Evolutionary conservation across 1,140 invertebrate species (phyloP).

Genomic region (Paramacrobiotus metropolitanus): DNA sequence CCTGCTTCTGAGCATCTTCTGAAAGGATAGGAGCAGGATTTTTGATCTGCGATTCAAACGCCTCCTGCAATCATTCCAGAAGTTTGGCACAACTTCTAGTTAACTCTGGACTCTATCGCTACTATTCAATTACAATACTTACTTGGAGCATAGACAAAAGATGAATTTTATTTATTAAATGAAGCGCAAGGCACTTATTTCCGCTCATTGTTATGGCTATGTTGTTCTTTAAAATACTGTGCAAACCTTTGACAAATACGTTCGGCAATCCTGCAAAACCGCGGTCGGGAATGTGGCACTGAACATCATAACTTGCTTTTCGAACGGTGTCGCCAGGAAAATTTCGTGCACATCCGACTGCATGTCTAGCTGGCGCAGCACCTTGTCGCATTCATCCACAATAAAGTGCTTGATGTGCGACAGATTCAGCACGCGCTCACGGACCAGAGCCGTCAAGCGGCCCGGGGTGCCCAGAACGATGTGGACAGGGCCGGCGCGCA

Average conservation of each 20-base stretch:
- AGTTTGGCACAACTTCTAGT: too few relatives aligned
- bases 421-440: constrained; percentile 23
- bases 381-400: constrained; percentile 37
- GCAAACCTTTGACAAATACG: constrained; percentile 35
- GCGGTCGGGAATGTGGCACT: constrained; percentile 31
- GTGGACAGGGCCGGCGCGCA: constrained; percentile 33
- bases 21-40: too few relatives aligned
- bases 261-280: constrained; percentile 28
- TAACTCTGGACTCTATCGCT: too few relatives aligned
- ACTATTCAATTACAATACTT: too few relatives aligned
- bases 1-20: too few relatives aligned
- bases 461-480: constrained; percentile 38
- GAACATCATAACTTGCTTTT: constrained; percentile 37
- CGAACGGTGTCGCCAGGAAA: constrained; percentile 29
- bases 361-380: constrained; percentile 31
- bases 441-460: constrained; percentile 29
- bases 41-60: constrained; percentile 34
- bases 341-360: constrained; percentile 31
- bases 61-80: too few relatives aligned
- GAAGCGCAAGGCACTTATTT: too few relatives aligned
- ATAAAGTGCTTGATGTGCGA: constrained; percentile 35
- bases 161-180: too few relatives aligned
- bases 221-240: too few relatives aligned
- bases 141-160: too few relatives aligned
- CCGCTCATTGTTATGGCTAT: too few relatives aligned